These are phyloP conservation scores for Apamea anceps DNA, from an alignment of 2,888 invertebrate species.

Conservation along the genomic window DNA sequence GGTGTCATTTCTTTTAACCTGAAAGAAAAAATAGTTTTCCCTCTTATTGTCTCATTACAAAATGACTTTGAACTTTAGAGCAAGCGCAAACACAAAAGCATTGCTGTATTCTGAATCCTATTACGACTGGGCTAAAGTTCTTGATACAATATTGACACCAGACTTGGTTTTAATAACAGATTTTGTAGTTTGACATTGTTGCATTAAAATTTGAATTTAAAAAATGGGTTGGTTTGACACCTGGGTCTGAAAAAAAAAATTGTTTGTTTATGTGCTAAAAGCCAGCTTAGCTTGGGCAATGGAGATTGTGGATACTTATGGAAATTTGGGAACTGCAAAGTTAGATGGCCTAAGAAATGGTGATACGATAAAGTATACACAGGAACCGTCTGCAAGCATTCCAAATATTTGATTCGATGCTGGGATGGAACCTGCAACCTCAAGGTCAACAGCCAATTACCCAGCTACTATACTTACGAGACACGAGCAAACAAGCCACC, in stretches of 20 bases:
- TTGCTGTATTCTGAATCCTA: neutral
- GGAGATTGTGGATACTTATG: neutral
- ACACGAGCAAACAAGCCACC: too few relatives aligned
- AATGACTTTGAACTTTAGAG: neutral
- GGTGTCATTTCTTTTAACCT: constrained; percentile 85
- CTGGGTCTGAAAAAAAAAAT: neutral
- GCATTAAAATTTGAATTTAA: neutral
- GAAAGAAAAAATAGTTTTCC: constrained; percentile 48
- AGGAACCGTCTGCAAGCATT: neutral
- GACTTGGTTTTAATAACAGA: neutral
- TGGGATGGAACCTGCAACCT: neutral
- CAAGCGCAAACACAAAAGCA: neutral
- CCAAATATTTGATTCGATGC: neutral
- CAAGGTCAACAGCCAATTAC: too few relatives aligned
- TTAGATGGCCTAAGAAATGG: neutral
- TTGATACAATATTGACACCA: neutral
- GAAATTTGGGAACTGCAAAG: neutral
- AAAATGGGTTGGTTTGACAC: neutral
- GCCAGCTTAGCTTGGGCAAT: neutral
- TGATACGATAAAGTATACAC: neutral
- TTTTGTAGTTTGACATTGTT: neutral
- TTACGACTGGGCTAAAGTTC: neutral
- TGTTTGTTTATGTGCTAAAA: neutral
- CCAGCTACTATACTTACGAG: neutral
- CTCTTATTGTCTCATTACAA: neutral